Evolutionary conservation across 2,797 vertebrate genomes (phyloP), one percentile per base, ranked within the genome.

Genomic region (Tolypeutes matacus): DNA sequence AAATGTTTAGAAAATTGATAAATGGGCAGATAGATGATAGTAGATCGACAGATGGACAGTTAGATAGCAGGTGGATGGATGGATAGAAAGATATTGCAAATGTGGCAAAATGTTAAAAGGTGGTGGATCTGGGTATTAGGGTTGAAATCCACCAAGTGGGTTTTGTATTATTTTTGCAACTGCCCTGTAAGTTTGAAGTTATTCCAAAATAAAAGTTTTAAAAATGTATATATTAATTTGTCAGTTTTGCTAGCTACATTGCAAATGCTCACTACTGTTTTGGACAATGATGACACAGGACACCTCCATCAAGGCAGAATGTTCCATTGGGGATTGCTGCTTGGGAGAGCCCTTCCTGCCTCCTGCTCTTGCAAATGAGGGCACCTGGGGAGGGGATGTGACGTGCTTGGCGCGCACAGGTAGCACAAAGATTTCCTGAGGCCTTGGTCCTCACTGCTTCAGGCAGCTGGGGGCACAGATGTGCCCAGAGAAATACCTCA

Each of bases 221-320:
- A 7, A 53, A 18, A 5, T 53, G 3, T 15, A 18, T 56, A 8
- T 56, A 56, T 56, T 21, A 56, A 56, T 21, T 76, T n/a, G 15
- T 21, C 29, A 3, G 9, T 12, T 13, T 39, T 21, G 4, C 34
- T 23, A 5, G 51, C 60, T 75, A 25, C 15, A 4, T 27, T 64
- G 58, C 31, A 23, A 7, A 11, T 7, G 36, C 36, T 29, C 18
- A 0, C 14, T 0, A 25, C 29, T 34, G 31, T 25, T 15, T 1
- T 18, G 60, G 64, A 23, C 18, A 3, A 29, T 15, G 53, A n/a
- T 29, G 46, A 62, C 25, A 18, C 15, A 18, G 81, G 62, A 36
- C 20, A 7, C 72, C 15, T 17, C 7, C 1, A 9, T 51, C 14
- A 1, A 3, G 2, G 1, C 14, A 14, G 31, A 58, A 83, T 1